Evolutionary conservation across 1,140 invertebrate genomes (phyloP), one percentile per base, ranked within the genome.

Genomic region (Zaprionus vittiger): DNA sequence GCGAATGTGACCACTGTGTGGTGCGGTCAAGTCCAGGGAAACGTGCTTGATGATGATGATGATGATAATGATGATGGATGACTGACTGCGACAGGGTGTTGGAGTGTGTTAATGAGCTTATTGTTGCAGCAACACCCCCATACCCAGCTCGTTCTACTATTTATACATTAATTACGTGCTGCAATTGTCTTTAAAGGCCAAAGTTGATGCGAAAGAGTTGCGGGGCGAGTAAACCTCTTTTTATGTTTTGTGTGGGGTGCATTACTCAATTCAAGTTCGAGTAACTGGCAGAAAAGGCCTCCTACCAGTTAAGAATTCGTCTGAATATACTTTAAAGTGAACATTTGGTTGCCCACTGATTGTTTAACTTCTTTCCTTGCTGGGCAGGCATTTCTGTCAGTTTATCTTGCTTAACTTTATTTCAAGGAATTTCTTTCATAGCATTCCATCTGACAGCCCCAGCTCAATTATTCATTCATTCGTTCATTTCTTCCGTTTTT

Each of bases 121-220:
- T 61, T 61, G 31, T 63, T 57, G 38, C 44, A 49, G 20, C 26
- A n/a, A 54, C 44, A 60, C 24, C 52, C 66, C 66, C 41, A 55
- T n/a, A 15, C 5, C 5, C 14, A 6, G 14, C 5, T n/a, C 15
- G 5, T n/a, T 5, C 12, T 9, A 38, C 57, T 77, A 84, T 80
- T 84, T 71, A 74, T 57, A 57, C 56, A 24, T 68, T 68, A 84
- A 80, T 80, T 83, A 69, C 62, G 60, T 54, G 60, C 31, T 31
- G 12, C 20, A 79, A 66, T 72, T 62, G 4, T 38, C 55, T 49
- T 55, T 26, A 37, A 49, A 31, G 9, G 9, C 22, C 5, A 7
- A 57, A 24, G 34, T 63, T 26, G 31, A 17, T 47, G 37, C 6
- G 14, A 7, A 54, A 37, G 47, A 31, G 41, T 62, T 31, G 15